phyloP scores from a whole-genome alignment of 2,888 invertebrate species.

The Halocaridina rubra region DNA sequence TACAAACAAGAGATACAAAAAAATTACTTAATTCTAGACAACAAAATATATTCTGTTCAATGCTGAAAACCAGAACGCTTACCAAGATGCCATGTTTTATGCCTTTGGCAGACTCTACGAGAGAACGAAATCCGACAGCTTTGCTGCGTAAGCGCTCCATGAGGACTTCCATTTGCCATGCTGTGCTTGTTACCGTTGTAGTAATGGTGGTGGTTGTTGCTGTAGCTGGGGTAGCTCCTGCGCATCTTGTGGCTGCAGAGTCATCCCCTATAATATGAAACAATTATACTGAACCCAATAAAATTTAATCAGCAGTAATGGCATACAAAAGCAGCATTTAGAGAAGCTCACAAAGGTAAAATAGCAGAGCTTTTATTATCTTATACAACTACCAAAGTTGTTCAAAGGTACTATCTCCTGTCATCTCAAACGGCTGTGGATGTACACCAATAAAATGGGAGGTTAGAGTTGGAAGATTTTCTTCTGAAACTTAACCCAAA shows the following conservation, averaged over 20 bases:
- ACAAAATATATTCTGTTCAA: too few species aligned
- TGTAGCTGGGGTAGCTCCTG: neutral
- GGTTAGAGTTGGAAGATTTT: too few species aligned
- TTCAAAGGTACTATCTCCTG: too few species aligned
- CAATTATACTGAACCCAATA: too few species aligned
- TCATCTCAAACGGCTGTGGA: too few species aligned
- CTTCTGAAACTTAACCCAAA: too few species aligned
- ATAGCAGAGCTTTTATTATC: neutral
- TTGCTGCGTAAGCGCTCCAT: constrained; percentile 93
- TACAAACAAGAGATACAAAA: too few species aligned
- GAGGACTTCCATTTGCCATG: constrained; percentile 85
- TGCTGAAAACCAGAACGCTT: too few species aligned
- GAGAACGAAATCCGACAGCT: constrained; percentile 81
- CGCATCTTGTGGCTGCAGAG: neutral
- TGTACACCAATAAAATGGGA: too few species aligned
- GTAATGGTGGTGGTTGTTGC: constrained; percentile 24
- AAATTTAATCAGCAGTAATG: too few species aligned
- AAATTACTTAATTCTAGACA: too few species aligned
- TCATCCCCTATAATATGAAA: constrained; percentile 24
- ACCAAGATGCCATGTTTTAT: constrained; percentile 88
- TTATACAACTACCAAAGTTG: too few species aligned
- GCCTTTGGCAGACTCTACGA: constrained; percentile 88
- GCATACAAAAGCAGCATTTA: neutral
- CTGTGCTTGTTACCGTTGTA: constrained; percentile 66
- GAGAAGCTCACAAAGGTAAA: neutral